Evolutionary conservation across 2,888 invertebrate genomes (phyloP).

Genomic region (Lymantria monacha): DNA sequence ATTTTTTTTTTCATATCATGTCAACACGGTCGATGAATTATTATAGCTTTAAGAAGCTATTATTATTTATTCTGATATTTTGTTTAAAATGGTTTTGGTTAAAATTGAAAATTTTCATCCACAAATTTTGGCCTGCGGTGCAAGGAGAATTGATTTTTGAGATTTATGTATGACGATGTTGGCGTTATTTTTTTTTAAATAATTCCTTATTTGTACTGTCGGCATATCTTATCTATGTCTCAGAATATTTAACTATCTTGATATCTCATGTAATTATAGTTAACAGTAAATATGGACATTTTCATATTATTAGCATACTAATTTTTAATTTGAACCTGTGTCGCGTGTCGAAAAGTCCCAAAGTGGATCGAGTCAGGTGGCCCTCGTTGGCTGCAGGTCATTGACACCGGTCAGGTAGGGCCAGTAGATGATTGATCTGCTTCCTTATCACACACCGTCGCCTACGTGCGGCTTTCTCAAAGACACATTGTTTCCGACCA

Average conservation of each 20-base stretch:
- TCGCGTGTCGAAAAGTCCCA: conserved; percentile 49
- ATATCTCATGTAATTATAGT: conserved; percentile 34
- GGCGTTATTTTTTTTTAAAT: conserved; percentile 51
- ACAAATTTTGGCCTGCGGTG: conserved; percentile 69
- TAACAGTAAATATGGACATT: conserved; percentile 21
- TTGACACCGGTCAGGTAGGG: conserved; percentile 76
- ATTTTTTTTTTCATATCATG: conserved; percentile 63
- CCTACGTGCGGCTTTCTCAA: conserved; percentile 77
- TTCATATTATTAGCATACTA: conserved; percentile 43
- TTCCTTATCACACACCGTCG: conserved; percentile 76
- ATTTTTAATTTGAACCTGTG: conserved; percentile 50
- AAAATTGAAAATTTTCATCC: conserved; percentile 69
- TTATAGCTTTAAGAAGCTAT: conserved; percentile 72
- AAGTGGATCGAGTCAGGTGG: conserved; percentile 71
- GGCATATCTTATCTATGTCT: conserved; percentile 34
- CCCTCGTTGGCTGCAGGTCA: conserved; percentile 60
- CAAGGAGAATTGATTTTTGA: conserved; percentile 59
- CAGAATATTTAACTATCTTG: conserved; percentile 28
- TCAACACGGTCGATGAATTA: conserved; percentile 78
- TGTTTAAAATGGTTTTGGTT: conserved; percentile 66
- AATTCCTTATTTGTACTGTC: conserved; percentile 43
- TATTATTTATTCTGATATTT: conserved; percentile 75
- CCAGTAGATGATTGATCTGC: conserved; percentile 77
- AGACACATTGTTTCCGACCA: conserved; percentile 71
- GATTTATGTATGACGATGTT: conserved; percentile 62